Evolutionary conservation across 2,113 vertebrate species (phyloP).

Genomic region (Hippocampus zosterae): DNA sequence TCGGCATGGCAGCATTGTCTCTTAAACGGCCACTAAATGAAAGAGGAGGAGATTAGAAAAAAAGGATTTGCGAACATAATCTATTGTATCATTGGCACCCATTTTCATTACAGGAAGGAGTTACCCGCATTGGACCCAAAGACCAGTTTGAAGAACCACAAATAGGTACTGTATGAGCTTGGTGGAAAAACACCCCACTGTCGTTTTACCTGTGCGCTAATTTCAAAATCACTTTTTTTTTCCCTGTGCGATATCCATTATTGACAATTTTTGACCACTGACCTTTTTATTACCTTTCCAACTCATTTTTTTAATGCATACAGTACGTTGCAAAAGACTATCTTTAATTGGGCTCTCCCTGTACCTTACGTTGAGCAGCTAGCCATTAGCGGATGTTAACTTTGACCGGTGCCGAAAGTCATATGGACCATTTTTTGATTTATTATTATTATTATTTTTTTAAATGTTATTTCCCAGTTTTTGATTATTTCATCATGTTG

Average conservation of each 20-base stretch:
- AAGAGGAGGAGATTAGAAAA: conserved; percentile 17
- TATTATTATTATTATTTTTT: too few relatives aligned
- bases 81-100: neutral
- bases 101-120: conserved; percentile 80
- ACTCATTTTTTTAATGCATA: too few relatives aligned
- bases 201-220: neutral
- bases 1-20: conserved; percentile 36
- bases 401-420: too few relatives aligned
- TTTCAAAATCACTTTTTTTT: neutral
- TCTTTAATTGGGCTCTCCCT: too few relatives aligned
- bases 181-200: neutral
- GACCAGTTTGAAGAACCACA: conserved; percentile 82
- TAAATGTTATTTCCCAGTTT: neutral
- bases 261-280: too few relatives aligned
- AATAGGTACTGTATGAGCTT: conserved; percentile 75
- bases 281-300: too few relatives aligned
- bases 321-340: too few relatives aligned
- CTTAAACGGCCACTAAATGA: conserved; percentile 48
- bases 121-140: conserved; percentile 86
- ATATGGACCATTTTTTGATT: neutral
- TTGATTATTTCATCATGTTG: too few relatives aligned
- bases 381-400: neutral
- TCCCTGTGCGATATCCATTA: too few relatives aligned
- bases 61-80: neutral
- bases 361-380: too few relatives aligned